These are phyloP conservation scores for Neoscelio sp. DNA, from an alignment of 2,888 invertebrate species.

Conservation along the genomic window DNA sequence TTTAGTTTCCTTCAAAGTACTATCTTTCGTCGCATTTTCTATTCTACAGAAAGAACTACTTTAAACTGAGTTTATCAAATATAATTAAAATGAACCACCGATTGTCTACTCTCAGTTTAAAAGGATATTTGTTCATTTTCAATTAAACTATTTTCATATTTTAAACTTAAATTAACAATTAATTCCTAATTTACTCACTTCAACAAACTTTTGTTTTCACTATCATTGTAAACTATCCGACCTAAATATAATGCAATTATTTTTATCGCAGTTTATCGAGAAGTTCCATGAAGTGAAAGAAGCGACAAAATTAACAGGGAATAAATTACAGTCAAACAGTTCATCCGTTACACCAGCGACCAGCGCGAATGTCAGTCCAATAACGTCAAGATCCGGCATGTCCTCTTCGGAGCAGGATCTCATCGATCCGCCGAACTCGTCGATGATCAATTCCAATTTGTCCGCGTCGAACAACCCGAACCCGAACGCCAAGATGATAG, in stretches of 20 bases:
- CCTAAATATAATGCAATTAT: slow-evolving; percentile 39
- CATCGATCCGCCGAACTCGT: slow-evolving; percentile 85
- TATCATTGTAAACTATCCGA: not conserved
- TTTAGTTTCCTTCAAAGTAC: no score
- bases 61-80: no score
- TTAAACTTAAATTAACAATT: slow-evolving; percentile 4
- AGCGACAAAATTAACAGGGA: slow-evolving; percentile 91
- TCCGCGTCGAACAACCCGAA: slow-evolving; percentile 82
- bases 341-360: slow-evolving; percentile 93
- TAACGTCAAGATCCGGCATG: slow-evolving; percentile 87
- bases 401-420: slow-evolving; percentile 83
- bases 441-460: slow-evolving; percentile 82
- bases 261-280: slow-evolving; percentile 92
- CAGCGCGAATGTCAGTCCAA: slow-evolving; percentile 94
- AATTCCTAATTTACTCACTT: not conserved
- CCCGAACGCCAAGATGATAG: slow-evolving; percentile 81
- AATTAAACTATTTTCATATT: no score
- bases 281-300: slow-evolving; percentile 99
- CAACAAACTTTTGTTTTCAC: slow-evolving; percentile 14
- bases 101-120: no score
- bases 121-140: no score
- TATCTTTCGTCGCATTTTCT: no score
- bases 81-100: no score
- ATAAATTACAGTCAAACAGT: slow-evolving; percentile 85
- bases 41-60: no score